Conservation (phyloP, 2,797 vertebrate genomes). For the Enteromius afrohamiltoni region DNA sequence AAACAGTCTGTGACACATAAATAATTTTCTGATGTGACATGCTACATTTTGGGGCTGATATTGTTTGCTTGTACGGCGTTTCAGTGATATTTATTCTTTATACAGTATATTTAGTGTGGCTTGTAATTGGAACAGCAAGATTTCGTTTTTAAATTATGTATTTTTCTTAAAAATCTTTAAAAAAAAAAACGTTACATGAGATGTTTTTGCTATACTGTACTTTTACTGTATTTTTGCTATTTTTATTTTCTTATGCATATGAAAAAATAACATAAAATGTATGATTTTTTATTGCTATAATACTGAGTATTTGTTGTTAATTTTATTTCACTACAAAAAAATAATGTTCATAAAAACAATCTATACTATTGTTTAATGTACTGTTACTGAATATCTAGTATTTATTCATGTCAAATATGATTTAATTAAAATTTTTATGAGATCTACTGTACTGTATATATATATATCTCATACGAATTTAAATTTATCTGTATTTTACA, state of each 20-base stretch:
- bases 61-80: background rate
- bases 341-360: background rate
- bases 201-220: too few species aligned
- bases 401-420: background rate
- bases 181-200: too few species aligned
- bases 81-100: background rate
- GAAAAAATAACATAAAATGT: background rate
- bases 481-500: too few species aligned
- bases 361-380: background rate
- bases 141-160: background rate
- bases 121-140: background rate
- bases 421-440: background rate
- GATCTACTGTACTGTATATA: background rate
- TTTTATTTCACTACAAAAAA: background rate
- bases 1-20: constrained; percentile 77
- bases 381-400: background rate
- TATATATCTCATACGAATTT: too few species aligned
- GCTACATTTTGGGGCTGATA: constrained; percentile 28
- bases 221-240: background rate
- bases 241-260: background rate
- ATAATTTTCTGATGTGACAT: constrained; percentile 72
- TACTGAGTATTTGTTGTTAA: background rate
- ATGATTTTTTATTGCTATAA: background rate
- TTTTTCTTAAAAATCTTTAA: background rate
- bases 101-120: too few species aligned